These are phyloP conservation scores for Serranus cabrilla DNA, from an alignment of 2,797 vertebrate species.

Conservation along the genomic window DNA sequence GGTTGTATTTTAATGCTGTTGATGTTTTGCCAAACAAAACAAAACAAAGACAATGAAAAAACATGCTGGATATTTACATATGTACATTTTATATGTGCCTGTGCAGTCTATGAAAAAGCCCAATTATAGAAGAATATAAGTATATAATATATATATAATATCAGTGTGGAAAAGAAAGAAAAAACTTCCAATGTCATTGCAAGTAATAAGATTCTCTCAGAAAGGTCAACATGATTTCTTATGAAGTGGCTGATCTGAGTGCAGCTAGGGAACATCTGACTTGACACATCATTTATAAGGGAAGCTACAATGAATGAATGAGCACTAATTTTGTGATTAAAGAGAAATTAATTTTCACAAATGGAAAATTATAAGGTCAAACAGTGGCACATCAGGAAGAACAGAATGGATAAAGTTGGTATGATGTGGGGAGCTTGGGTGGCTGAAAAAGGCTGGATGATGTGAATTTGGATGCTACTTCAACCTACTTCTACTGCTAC, in stretches of 20 bases:
- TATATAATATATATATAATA: no score
- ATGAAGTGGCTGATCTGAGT: neutral
- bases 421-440: neutral
- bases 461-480: neutral
- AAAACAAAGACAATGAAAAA: neutral
- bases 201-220: neutral
- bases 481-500: no score
- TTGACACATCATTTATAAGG: neutral
- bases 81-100: neutral
- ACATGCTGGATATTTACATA: neutral
- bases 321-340: neutral
- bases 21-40: neutral
- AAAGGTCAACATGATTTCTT: neutral
- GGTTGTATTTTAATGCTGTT: neutral
- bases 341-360: neutral
- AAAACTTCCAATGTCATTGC: neutral
- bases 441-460: conserved; percentile 3
- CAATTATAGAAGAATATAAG: no score
- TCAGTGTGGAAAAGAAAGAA: no score
- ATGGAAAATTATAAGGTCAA: conserved; percentile 1
- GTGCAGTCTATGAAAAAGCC: no score
- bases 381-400: neutral
- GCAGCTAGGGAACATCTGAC: neutral
- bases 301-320: neutral
- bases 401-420: neutral